phyloP scores from a whole-genome alignment of 2,797 vertebrate species.

The Loris lydekkerianus region DNA sequence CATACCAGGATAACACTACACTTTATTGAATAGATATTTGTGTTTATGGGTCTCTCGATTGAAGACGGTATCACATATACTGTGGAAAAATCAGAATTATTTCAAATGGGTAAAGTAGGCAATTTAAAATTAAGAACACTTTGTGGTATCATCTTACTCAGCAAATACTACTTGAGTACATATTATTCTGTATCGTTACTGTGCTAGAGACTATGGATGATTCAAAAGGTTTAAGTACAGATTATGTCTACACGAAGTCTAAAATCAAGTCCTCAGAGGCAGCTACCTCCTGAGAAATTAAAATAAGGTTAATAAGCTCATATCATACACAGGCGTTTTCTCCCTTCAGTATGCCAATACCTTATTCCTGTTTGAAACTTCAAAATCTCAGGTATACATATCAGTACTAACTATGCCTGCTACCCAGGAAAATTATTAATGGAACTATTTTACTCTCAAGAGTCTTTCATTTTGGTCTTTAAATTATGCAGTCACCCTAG shows the following conservation, averaged over 20 bases:
- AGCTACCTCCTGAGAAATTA: neutral
- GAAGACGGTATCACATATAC: neutral
- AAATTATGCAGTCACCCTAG: neutral
- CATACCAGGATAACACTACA: neutral
- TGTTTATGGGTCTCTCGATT: neutral
- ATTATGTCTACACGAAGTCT: constrained; percentile 6
- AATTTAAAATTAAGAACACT: constrained; percentile 30
- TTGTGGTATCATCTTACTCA: neutral
- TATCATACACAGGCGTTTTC: neutral
- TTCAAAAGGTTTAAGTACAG: neutral
- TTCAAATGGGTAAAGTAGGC: neutral
- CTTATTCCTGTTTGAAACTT: neutral
- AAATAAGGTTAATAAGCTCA: neutral
- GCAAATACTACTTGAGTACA: neutral
- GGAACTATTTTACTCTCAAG: neutral
- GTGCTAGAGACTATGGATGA: neutral
- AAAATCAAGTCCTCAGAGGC: constrained; percentile 1
- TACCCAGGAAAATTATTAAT: neutral
- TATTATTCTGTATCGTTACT: neutral
- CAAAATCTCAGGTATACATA: neutral
- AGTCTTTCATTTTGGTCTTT: constrained; percentile 27
- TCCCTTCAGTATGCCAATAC: neutral
- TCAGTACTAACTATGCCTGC: neutral
- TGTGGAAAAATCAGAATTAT: constrained; percentile 30
- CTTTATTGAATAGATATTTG: neutral